Base-by-base conservation (phyloP, 2,888 invertebrate genomes). In the Cataglyphis rosenhaueri region DNA sequence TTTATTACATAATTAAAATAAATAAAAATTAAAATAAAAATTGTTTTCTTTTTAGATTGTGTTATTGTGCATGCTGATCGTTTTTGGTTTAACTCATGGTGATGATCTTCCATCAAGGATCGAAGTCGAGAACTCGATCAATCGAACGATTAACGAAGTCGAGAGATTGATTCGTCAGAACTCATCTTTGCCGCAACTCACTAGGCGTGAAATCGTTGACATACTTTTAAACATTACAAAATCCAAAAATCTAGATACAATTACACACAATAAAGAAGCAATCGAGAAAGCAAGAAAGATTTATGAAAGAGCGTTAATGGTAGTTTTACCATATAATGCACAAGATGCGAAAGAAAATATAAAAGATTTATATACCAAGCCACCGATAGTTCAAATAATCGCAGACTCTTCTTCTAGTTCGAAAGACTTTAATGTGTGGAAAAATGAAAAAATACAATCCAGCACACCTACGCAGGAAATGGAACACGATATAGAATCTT, bases 281-380 rank as follows among this genome's bases (percentile, higher is more conserved):
- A 86, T 93, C 0, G 92, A 93, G 5, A 91, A 92, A 59, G 92
- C 92, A 0, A 92, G 95, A 64, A 93, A 94, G 41, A 94, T 95
- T 55, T 94, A 95, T 59, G 93, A 94, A 70, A 95, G 95, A 87
- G 96, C 96, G 0, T 92, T 97, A 25, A 96, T 96, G 96, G 96
- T 97, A 0, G 97, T 97, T 0, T 94, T 97, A 88, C 97, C 97
- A 0, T 96, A 96, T 89, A 96, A 96, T 65, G 95, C 96, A 8
- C 94, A 96, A 55, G 96, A 96, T 87, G 95, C 95, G 0, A 95
- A 95, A 5, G 96, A 95, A 6, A 94, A 93, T 82, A 94, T 97
- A 73, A 96, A 96, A 90, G 97, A 97, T 88, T 93, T 97, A 0
- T 97, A 96, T 90, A 97, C 97, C 3, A 96, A 96, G 92, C 95